phyloP scores from a whole-genome alignment of 2,888 invertebrate genomes.

The Agonopterix heracliana region DNA sequence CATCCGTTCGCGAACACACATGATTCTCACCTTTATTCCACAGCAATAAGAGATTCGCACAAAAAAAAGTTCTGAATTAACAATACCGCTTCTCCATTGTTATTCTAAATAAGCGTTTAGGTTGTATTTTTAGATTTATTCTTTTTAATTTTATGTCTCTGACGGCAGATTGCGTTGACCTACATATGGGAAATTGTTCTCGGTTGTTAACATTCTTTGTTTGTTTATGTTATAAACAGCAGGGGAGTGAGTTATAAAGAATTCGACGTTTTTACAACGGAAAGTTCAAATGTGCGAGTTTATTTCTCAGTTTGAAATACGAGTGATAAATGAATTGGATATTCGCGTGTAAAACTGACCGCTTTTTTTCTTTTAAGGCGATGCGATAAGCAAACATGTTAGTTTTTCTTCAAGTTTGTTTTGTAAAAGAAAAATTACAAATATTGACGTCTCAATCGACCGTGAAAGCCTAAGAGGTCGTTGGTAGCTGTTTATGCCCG shows the following conservation, averaged over 20 bases:
- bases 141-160: constrained; percentile 34
- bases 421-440: too few relatives aligned
- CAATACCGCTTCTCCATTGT: constrained; percentile 38
- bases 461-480: too few relatives aligned
- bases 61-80: background rate
- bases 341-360: too few relatives aligned
- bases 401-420: too few relatives aligned
- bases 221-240: constrained; percentile 4
- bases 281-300: too few relatives aligned
- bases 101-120: constrained; percentile 42
- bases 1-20: background rate
- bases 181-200: constrained; percentile 23
- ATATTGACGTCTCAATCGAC: too few relatives aligned
- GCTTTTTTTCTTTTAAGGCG: too few relatives aligned
- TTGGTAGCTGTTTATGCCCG: too few relatives aligned
- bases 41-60: background rate
- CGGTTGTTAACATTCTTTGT: constrained; percentile 10
- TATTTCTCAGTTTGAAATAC: too few relatives aligned
- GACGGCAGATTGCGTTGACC: constrained; percentile 41
- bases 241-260: constrained; percentile 1
- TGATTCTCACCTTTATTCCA: background rate
- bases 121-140: constrained; percentile 39
- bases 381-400: too few relatives aligned
- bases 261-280: background rate
- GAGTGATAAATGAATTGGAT: too few relatives aligned